Evolutionary conservation across 1,140 invertebrate species (phyloP).

Genomic region (Sitobion miscanthi): DNA sequence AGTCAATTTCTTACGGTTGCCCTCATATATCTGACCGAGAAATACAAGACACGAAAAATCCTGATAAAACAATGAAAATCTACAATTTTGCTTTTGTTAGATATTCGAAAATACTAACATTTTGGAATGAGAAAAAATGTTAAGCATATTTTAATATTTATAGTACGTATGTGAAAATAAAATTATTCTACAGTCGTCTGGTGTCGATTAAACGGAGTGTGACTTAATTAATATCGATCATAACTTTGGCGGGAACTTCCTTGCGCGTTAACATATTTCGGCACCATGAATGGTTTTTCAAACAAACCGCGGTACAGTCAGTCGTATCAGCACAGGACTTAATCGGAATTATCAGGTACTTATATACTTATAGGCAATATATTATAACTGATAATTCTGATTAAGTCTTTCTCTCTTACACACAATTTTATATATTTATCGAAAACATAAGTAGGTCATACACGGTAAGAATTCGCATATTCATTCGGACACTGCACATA

Average conservation of each 20-base stretch:
- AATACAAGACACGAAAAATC: not conserved
- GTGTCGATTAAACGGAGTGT: not conserved
- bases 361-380: too few species aligned
- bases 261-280: not conserved
- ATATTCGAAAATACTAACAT: not conserved
- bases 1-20: not conserved
- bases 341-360: too few species aligned
- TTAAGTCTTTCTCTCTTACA: not conserved
- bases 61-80: not conserved
- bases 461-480: not conserved
- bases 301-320: not conserved
- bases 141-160: not conserved
- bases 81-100: not conserved
- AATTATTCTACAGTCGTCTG: not conserved
- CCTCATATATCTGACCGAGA: not conserved
- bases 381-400: not conserved
- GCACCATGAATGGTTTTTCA: not conserved
- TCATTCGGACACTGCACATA: not conserved
- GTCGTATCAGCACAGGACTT: not conserved
- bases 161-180: not conserved
- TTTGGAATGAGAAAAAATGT: not conserved
- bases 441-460: conserved; percentile 30
- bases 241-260: conserved; percentile 9
- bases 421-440: too few species aligned
- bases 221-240: not conserved